These are phyloP conservation scores for Lepidochrysops patricia DNA, from an alignment of 2,888 invertebrate genomes.

Conservation along the genomic window DNA sequence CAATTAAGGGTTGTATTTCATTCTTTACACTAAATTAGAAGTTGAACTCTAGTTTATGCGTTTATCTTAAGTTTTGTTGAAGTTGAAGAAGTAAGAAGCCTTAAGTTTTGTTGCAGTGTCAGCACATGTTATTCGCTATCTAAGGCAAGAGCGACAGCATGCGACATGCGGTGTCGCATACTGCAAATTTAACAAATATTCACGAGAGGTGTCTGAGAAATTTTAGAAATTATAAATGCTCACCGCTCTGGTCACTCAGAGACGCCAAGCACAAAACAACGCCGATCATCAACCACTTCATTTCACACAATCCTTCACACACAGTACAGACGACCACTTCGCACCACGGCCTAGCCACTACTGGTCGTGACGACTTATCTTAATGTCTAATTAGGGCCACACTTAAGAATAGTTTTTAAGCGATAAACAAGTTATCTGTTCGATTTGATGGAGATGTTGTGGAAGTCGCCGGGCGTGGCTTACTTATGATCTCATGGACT, in stretches of 20 bases:
- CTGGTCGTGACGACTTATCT: conserved; percentile 34
- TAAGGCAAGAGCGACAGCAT: too few relatives aligned
- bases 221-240: conserved; percentile 28
- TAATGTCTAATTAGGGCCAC: conserved; percentile 6
- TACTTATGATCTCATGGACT: conserved; percentile 23
- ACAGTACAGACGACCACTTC: conserved; percentile 46
- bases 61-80: too few relatives aligned
- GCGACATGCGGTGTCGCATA: too few relatives aligned
- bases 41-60: too few relatives aligned
- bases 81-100: too few relatives aligned
- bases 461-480: conserved; percentile 23
- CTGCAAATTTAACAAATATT: too few relatives aligned
- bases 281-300: conserved; percentile 54
- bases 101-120: too few relatives aligned
- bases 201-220: background rate
- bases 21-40: too few relatives aligned
- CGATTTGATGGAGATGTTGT: conserved; percentile 18
- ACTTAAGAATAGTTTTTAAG: conserved; percentile 11
- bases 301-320: conserved; percentile 46
- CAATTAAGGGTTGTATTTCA: too few relatives aligned
- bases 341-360: conserved; percentile 39
- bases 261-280: conserved; percentile 45
- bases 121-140: too few relatives aligned
- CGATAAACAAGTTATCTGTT: conserved; percentile 7
- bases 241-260: conserved; percentile 45